Percentiles rank a stretch among this genome's conserved stretches.
These are phyloP conservation scores for Drosophila ercepeae DNA, from an alignment of 1,140 invertebrate species.

Conservation along the genomic window DNA sequence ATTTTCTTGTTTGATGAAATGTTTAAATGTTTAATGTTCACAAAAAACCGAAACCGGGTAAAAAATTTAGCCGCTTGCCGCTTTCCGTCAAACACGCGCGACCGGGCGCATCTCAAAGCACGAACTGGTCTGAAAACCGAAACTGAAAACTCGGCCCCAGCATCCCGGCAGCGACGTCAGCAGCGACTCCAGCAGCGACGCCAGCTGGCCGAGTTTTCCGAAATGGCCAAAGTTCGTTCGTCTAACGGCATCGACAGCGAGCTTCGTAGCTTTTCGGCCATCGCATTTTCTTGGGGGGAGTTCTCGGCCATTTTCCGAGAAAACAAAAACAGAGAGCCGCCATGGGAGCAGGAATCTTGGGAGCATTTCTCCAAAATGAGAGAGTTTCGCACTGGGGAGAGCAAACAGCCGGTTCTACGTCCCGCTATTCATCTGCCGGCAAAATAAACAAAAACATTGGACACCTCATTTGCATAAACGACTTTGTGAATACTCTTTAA, in stretches of 20 bases:
- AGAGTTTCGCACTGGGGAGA: slow-evolving; percentile 6
- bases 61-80: slow-evolving; percentile 28
- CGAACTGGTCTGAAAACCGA: slow-evolving; percentile 79
- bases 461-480: not conserved
- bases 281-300: slow-evolving; percentile 23
- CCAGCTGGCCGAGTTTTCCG: slow-evolving; percentile 62
- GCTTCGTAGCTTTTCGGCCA: slow-evolving; percentile 17
- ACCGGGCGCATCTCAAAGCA: slow-evolving; percentile 81
- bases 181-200: slow-evolving; percentile 11
- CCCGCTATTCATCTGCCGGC: slow-evolving; percentile 55
- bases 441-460: slow-evolving; percentile 48
- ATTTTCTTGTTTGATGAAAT: not conserved
- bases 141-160: slow-evolving; percentile 53
- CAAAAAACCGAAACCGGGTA: slow-evolving; percentile 43
- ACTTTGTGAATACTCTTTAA: not conserved
- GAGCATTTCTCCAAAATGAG: slow-evolving; percentile 23
- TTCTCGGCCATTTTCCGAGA: slow-evolving; percentile 58
- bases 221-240: slow-evolving; percentile 59
- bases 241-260: slow-evolving; percentile 26
- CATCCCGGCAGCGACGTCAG: slow-evolving; percentile 34
- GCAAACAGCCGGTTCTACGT: slow-evolving; percentile 52
- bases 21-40: slow-evolving; percentile 28
- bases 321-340: slow-evolving; percentile 78
- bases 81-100: slow-evolving; percentile 72
- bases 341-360: slow-evolving; percentile 42